Percentiles rank a stretch among this genome's conserved stretches.
Conservation (phyloP, 2,888 invertebrate genomes). For the Macrophya annulata region DNA sequence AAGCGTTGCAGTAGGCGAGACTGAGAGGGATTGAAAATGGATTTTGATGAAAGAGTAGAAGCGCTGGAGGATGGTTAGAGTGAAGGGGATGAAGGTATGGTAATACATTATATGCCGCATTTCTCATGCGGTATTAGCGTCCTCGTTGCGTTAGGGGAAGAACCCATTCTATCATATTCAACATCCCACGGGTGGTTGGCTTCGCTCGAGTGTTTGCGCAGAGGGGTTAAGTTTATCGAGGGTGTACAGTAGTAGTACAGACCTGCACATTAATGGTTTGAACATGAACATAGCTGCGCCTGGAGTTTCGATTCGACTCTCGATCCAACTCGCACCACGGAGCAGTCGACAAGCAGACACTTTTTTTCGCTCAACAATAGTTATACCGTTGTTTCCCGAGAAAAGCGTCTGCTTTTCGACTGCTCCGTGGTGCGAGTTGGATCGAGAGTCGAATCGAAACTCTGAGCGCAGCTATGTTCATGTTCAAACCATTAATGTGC, state of each 20-base stretch:
- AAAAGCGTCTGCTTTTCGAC: too few relatives aligned
- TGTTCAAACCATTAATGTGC: too few relatives aligned
- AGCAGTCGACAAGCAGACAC: too few relatives aligned
- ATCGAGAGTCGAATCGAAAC: too few relatives aligned
- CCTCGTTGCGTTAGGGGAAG: constrained; percentile 48
- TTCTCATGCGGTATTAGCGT: constrained; percentile 56
- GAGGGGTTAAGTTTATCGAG: constrained; percentile 52
- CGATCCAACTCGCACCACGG: too few relatives aligned
- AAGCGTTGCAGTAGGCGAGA: not conserved
- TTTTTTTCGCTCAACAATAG: too few relatives aligned
- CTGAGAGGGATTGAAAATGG: constrained; percentile 18
- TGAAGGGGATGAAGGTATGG: constrained; percentile 26
- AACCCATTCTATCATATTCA: constrained; percentile 52
- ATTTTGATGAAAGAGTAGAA: constrained; percentile 20
- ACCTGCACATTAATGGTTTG: too few relatives aligned
- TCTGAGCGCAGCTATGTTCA: too few relatives aligned
- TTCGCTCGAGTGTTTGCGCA: constrained; percentile 51
- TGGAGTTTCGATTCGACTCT: too few relatives aligned
- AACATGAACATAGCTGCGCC: too few relatives aligned
- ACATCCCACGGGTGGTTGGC: constrained; percentile 52
- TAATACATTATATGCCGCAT: constrained; percentile 53
- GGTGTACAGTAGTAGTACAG: constrained; percentile 13
- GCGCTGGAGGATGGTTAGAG: constrained; percentile 8
- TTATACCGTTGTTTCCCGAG: too few relatives aligned
- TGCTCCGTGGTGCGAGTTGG: too few relatives aligned